These are phyloP conservation scores for Lypha dubia DNA, from an alignment of 2,888 invertebrate genomes.

Conservation along the genomic window DNA sequence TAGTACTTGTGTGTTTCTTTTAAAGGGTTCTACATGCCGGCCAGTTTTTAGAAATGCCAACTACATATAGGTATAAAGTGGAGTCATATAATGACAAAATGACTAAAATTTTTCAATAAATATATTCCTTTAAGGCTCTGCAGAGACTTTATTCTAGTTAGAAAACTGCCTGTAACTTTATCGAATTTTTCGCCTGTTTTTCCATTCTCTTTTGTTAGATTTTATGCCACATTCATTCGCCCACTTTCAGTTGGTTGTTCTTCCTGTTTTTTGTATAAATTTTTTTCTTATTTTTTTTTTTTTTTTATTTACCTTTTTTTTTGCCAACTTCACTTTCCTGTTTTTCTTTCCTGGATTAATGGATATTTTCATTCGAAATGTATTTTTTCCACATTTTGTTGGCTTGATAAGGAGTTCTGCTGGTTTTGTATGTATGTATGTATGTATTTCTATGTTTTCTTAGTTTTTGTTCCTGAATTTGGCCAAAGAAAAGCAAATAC, in stretches of 20 bases:
- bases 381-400: background rate
- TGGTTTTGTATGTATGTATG: constrained; percentile 6
- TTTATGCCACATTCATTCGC: constrained; percentile 64
- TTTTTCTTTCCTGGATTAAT: constrained; percentile 58
- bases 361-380: background rate
- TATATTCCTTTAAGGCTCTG: constrained; percentile 11
- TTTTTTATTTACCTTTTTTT: constrained; percentile 40
- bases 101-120: background rate
- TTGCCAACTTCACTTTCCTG: constrained; percentile 51
- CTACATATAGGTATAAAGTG: too few relatives aligned
- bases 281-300: background rate
- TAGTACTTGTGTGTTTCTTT: too few relatives aligned
- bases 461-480: constrained; percentile 22
- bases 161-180: constrained; percentile 7
- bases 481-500: constrained; percentile 20
- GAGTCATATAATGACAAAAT: background rate
- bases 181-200: constrained; percentile 10
- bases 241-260: constrained; percentile 64
- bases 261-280: constrained; percentile 56
- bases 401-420: constrained; percentile 3
- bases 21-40: too few relatives aligned
- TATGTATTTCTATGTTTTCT: constrained; percentile 12
- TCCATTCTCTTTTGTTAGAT: constrained; percentile 16
- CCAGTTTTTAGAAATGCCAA: too few relatives aligned
- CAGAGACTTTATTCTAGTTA: background rate